A percentile compares a stretch with the other conserved stretches of the same genome.
Evolutionary conservation across 2,113 vertebrate species (phyloP).

Genomic region (Chloroceryle aenea): DNA sequence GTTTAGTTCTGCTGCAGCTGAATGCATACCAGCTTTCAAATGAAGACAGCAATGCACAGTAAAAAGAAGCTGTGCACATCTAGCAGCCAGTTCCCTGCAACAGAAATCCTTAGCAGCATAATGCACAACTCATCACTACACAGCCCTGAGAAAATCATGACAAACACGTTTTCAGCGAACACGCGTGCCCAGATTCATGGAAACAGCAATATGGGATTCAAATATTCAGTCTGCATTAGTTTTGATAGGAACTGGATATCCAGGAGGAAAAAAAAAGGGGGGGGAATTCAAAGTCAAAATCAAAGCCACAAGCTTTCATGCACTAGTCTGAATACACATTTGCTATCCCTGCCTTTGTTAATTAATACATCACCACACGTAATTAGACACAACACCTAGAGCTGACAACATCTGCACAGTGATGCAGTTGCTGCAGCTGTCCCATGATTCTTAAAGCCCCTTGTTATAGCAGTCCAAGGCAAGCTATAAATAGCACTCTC

Average conservation of each 20-base stretch:
- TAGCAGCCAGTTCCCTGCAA: neutral
- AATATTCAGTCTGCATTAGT: neutral
- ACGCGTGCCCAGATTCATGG: neutral
- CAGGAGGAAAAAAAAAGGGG: neutral
- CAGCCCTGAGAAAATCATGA: neutral
- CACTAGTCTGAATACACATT: neutral
- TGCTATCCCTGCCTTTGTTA: neutral
- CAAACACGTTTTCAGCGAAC: neutral
- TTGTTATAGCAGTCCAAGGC: neutral
- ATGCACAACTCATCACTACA: neutral
- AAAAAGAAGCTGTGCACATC: neutral
- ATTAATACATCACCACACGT: neutral
- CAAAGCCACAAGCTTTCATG: neutral
- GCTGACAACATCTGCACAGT: neutral
- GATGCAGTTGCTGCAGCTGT: neutral
- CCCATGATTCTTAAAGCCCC: neutral
- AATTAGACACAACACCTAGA: neutral
- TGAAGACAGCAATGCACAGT: neutral
- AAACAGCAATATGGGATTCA: neutral
- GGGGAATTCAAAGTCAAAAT: too few species aligned
- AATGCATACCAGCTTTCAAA: neutral
- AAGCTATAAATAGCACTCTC: neutral
- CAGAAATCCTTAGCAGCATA: neutral
- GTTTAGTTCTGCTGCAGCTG: neutral
- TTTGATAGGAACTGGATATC: neutral